Conservation (phyloP, 2,888 invertebrate species). For the Drosophila lacicola region DNA sequence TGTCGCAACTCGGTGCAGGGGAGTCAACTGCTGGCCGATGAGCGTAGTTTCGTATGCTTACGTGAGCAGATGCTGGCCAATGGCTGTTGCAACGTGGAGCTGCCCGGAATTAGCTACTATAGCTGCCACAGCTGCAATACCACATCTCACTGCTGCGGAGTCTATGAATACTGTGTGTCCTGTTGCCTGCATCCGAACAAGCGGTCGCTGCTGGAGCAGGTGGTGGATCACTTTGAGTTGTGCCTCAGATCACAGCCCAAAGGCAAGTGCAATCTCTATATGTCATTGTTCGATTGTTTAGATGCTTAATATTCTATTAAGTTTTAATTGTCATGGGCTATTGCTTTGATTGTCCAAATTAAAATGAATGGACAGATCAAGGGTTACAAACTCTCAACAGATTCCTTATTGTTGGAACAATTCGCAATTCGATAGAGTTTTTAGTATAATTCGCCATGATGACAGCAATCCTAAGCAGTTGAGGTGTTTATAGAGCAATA, state of each 20-base stretch:
- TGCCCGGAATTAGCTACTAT: slow-evolving; percentile 89
- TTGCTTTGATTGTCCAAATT: neutral
- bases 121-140: slow-evolving; percentile 91
- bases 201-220: slow-evolving; percentile 89
- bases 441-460: slow-evolving; percentile 9
- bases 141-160: slow-evolving; percentile 92
- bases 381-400: neutral
- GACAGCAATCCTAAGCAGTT: slow-evolving; percentile 9
- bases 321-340: neutral
- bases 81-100: slow-evolving; percentile 93
- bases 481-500: neutral
- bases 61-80: slow-evolving; percentile 90
- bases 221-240: slow-evolving; percentile 95
- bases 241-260: slow-evolving; percentile 87
- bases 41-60: slow-evolving; percentile 94
- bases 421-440: neutral
- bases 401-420: neutral
- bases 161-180: slow-evolving; percentile 97
- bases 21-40: slow-evolving; percentile 93
- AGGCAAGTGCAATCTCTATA: slow-evolving; percentile 27
- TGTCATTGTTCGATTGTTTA: slow-evolving; percentile 1
- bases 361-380: neutral
- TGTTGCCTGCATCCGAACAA: slow-evolving; percentile 96
- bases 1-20: slow-evolving; percentile 97
- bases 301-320: neutral